Base-by-base conservation (phyloP, 1,140 invertebrate species). In the Amphibalanus amphitrite region DNA sequence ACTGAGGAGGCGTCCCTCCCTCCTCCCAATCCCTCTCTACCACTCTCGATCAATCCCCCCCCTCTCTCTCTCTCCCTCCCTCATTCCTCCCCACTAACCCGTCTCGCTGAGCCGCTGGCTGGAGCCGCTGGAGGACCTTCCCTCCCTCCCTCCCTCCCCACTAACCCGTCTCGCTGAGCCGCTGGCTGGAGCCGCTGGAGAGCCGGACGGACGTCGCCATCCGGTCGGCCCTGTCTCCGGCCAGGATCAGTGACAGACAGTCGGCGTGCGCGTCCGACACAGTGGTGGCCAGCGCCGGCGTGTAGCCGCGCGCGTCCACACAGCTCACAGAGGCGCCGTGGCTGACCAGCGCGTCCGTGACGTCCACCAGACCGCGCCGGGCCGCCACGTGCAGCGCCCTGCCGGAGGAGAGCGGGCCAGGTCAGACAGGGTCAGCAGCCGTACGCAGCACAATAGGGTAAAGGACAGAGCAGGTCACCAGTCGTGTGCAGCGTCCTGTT, bases 381-480 rank as follows among this genome's bases (percentile, higher is more conserved):
- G 30, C 70, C 59, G 70, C 47, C 47, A 71, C 30, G 69, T 71
- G 70, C 30, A 71, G 47, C 59, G 70, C 20, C 68, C 68, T 69
- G 17, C 10, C 33, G 17, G 17, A 8, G 17, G 47, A 59, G 10
- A 20, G 47, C 1, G 17, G 13, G 47, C 1, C 47, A 20, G 13
- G 47, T 59, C 6, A 59, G 33, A 15, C 15, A 15, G 15, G 33
- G 33, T 38, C 33, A 38, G 33, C n/a, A n/a, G n/a, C n/a, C n/a
- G n/a, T n/a, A n/a, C n/a, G n/a, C n/a, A n/a, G n/a, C n/a, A n/a
- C n/a, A n/a, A n/a, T n/a, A n/a, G n/a, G n/a, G n/a, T n/a, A n/a
- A n/a, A n/a, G n/a, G n/a, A n/a, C n/a, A n/a, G n/a, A n/a, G n/a
- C n/a, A n/a, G n/a, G n/a, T n/a, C n/a, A n/a, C n/a, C n/a, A n/a